phyloP scores from a whole-genome alignment of 2,113 vertebrate genomes.

The Jaculus jaculus region DNA sequence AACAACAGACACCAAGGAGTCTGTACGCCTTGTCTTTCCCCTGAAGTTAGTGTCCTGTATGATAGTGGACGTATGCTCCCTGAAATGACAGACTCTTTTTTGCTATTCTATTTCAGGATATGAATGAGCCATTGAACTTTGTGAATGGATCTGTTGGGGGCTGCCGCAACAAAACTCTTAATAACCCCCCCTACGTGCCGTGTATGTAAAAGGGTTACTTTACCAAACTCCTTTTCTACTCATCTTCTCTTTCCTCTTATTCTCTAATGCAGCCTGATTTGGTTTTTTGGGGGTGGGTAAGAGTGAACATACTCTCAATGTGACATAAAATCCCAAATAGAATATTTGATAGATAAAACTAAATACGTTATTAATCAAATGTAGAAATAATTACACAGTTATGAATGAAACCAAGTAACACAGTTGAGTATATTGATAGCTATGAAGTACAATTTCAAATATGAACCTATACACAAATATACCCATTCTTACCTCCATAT shows the following conservation, averaged over 20 bases:
- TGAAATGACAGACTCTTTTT: not conserved
- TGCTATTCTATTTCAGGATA: constrained; percentile 87
- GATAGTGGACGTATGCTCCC: not conserved
- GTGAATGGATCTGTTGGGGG: constrained; percentile 88
- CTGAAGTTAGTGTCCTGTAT: not conserved
- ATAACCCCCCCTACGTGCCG: constrained; percentile 92
- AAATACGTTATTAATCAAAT: not conserved
- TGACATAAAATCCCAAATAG: not conserved
- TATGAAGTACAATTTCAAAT: not conserved
- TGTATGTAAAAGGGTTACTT: constrained; percentile 82
- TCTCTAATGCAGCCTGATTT: not conserved
- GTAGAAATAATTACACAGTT: not conserved
- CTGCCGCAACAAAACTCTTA: constrained; percentile 78
- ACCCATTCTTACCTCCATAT: no score
- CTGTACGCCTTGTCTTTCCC: not conserved
- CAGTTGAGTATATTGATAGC: not conserved
- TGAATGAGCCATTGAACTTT: constrained; percentile 95
- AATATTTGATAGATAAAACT: not conserved
- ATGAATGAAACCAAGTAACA: not conserved
- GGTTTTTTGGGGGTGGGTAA: not conserved
- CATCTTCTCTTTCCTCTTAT: not conserved
- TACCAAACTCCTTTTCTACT: not conserved
- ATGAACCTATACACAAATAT: no score
- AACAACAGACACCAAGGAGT: not conserved
- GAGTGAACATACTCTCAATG: not conserved